Evolutionary conservation across 2,797 vertebrate genomes (phyloP).

Genomic region (Hylomyscus alleni): DNA sequence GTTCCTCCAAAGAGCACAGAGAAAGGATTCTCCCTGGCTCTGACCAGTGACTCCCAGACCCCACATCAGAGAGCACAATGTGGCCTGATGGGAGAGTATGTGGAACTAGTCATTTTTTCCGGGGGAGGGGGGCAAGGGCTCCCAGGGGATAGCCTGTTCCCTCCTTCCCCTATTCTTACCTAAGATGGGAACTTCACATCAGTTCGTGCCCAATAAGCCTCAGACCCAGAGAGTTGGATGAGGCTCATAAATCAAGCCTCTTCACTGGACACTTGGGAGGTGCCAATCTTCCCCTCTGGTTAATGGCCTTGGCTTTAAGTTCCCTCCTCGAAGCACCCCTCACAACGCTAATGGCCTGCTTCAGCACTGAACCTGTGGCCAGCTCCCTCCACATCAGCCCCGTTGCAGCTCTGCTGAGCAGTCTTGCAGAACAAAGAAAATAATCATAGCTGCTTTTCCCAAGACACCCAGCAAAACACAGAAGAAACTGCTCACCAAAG

Average conservation of each 20-base stretch:
- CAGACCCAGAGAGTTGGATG: not conserved
- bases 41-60: not conserved
- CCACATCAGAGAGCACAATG: not conserved
- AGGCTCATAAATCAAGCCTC: not conserved
- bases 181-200: too few species aligned
- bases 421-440: too few species aligned
- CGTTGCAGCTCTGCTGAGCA: not conserved
- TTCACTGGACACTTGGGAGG: not conserved
- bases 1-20: not conserved
- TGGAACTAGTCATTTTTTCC: not conserved
- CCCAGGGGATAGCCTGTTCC: not conserved
- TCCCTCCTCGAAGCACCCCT: not conserved
- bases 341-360: not conserved
- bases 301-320: not conserved
- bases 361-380: conserved; percentile 52
- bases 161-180: not conserved
- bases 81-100: not conserved
- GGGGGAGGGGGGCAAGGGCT: not conserved
- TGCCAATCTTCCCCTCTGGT: not conserved
- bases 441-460: not conserved
- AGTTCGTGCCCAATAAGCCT: not conserved
- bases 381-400: not conserved
- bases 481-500: not conserved
- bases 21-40: not conserved
- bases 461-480: not conserved